Percentiles rank a stretch among this genome's conserved stretches.
Evolutionary conservation across 2,888 invertebrate genomes (phyloP).

Genomic region (Tethea ocularis): DNA sequence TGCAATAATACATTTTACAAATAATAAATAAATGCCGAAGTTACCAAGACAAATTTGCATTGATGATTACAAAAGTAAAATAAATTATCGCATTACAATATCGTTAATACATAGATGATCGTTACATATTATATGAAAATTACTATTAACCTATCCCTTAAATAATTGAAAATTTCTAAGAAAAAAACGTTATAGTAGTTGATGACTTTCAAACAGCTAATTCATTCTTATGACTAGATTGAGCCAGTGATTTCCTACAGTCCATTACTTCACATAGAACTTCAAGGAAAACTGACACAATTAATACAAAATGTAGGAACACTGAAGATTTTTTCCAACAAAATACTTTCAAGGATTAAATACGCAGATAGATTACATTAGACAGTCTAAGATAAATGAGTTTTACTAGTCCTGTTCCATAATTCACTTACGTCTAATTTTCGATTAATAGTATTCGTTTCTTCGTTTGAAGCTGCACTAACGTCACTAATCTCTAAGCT

Average conservation of each 20-base stretch:
- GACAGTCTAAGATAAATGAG: constrained; percentile 55
- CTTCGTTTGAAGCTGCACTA: constrained; percentile 77
- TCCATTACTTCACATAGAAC: constrained; percentile 61
- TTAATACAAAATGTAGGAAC: constrained; percentile 79
- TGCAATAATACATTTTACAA: constrained; percentile 67
- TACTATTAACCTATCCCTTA: constrained; percentile 60
- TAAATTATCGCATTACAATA: constrained; percentile 61
- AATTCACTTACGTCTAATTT: constrained; percentile 67
- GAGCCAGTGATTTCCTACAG: constrained; percentile 77
- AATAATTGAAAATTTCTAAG: constrained; percentile 69
- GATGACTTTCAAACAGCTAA: constrained; percentile 75
- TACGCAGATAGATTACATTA: constrained; percentile 47
- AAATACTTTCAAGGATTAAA: constrained; percentile 39
- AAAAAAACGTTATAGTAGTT: constrained; percentile 63
- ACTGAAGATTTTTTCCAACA: constrained; percentile 63
- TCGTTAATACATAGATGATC: constrained; percentile 55
- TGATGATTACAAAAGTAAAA: constrained; percentile 56
- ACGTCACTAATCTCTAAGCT: constrained; percentile 75
- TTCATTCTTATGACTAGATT: constrained; percentile 84
- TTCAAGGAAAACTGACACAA: constrained; percentile 75
- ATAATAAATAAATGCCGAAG: constrained; percentile 72
- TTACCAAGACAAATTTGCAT: constrained; percentile 62
- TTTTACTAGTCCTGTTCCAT: constrained; percentile 60
- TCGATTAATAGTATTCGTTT: constrained; percentile 79
- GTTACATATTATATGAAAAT: constrained; percentile 56